Evolutionary conservation across 2,113 vertebrate genomes (phyloP).

Genomic region (Gadus chalcogrammus): DNA sequence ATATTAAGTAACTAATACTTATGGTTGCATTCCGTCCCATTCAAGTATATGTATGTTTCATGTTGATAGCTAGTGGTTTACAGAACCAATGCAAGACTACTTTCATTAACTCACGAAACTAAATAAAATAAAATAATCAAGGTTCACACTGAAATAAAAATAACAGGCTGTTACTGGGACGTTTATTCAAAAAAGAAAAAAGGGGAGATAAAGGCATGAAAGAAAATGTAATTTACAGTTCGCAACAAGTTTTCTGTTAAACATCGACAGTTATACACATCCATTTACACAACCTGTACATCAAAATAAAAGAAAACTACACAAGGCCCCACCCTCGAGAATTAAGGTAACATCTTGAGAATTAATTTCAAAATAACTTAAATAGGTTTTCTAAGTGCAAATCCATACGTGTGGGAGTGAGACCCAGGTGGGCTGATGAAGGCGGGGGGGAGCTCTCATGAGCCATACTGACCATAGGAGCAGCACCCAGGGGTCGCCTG

Average conservation of each 20-base stretch:
- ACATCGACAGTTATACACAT: constrained; percentile 75
- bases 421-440: constrained; percentile 41
- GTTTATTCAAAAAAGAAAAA: constrained; percentile 68
- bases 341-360: constrained; percentile 47
- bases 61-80: too few species aligned
- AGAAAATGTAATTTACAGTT: constrained; percentile 66
- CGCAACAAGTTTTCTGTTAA: constrained; percentile 62
- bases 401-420: constrained; percentile 64
- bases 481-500: not conserved
- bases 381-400: constrained; percentile 80
- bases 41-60: too few species aligned
- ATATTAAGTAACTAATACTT: too few species aligned
- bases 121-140: not conserved
- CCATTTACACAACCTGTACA: constrained; percentile 79
- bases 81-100: too few species aligned
- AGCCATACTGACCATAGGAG: constrained; percentile 39
- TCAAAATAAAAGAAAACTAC: constrained; percentile 12
- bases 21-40: too few species aligned
- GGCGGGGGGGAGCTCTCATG: constrained; percentile 29
- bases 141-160: not conserved
- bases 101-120: not conserved
- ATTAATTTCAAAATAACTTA: constrained; percentile 78
- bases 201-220: constrained; percentile 59
- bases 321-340: too few species aligned
- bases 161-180: constrained; percentile 53